These are phyloP conservation scores for Glaucomys volans DNA, from an alignment of 2,113 vertebrate genomes.

Conservation along the genomic window DNA sequence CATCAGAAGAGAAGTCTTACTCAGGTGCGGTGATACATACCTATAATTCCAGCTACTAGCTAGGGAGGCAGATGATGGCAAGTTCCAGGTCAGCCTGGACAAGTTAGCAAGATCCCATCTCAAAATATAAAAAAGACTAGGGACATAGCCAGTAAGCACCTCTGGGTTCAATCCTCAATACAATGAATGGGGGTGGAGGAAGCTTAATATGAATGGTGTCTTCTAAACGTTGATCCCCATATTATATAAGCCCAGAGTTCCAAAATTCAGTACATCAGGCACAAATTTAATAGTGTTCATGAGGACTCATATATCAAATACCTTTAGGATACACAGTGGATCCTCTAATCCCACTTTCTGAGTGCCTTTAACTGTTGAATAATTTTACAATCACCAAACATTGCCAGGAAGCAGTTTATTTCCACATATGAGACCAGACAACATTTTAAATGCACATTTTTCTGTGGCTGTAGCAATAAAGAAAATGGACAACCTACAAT, in stretches of 20 bases:
- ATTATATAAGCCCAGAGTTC: background rate
- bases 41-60: too few relatives aligned
- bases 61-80: too few relatives aligned
- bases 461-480: background rate
- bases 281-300: background rate
- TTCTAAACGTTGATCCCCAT: background rate
- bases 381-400: background rate
- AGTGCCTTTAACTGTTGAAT: background rate
- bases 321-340: background rate
- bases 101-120: too few relatives aligned
- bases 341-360: background rate
- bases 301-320: background rate
- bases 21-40: too few relatives aligned
- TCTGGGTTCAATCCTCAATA: too few relatives aligned
- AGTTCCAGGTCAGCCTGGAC: too few relatives aligned
- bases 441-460: background rate
- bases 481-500: background rate
- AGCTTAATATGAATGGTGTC: background rate
- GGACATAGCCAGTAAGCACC: too few relatives aligned
- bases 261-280: slow-evolving; percentile 1
- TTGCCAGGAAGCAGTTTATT: background rate
- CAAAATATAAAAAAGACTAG: too few relatives aligned
- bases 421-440: background rate
- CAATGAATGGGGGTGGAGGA: too few relatives aligned
- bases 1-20: background rate